Percentiles rank a stretch among this genome's conserved stretches.
Conservation (phyloP, 2,113 vertebrate species). For the Lontra canadensis region DNA sequence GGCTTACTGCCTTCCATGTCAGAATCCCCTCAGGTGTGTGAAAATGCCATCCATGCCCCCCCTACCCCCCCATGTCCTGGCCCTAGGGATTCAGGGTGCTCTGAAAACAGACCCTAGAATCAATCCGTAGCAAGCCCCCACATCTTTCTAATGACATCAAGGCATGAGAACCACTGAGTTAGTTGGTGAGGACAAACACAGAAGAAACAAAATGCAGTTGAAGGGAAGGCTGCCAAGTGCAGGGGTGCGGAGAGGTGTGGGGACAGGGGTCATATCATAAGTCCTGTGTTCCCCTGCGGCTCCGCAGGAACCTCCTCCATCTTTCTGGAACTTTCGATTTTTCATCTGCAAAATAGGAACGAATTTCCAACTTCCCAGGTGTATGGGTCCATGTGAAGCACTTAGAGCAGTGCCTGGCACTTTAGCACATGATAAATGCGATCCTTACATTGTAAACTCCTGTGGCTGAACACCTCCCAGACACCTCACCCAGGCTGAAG, state of each 20-base stretch:
- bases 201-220: background rate
- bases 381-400: too few species aligned
- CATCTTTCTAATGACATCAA: background rate
- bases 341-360: background rate
- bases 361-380: background rate
- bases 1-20: background rate
- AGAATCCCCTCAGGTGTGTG: background rate
- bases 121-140: background rate
- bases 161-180: background rate
- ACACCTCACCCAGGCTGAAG: background rate
- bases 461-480: background rate
- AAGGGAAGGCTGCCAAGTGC: background rate
- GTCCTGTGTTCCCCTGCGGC: background rate
- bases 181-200: background rate
- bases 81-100: background rate
- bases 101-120: background rate
- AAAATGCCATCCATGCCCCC: background rate
- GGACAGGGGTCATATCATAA: fast-evolving
- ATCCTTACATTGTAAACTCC: background rate
- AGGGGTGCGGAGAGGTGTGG: background rate
- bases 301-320: background rate
- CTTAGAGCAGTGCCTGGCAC: background rate
- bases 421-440: background rate
- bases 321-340: background rate
- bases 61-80: fast-evolving